These are phyloP conservation scores for Solenopsis fugax DNA, from an alignment of 1,140 invertebrate genomes.

Conservation along the genomic window DNA sequence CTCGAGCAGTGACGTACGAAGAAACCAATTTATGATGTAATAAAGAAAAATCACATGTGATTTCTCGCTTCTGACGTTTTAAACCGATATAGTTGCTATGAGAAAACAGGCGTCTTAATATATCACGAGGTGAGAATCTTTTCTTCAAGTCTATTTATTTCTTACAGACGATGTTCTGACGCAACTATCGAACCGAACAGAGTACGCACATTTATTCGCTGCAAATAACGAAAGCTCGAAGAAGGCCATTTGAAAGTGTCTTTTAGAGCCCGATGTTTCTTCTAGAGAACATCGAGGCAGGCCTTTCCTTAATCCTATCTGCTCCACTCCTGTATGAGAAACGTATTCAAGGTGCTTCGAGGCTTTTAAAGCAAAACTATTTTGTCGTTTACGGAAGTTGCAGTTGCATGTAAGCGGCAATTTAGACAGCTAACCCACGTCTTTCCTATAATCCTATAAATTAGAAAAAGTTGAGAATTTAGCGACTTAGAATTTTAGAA, in stretches of 20 bases:
- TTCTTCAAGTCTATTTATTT: slow-evolving; percentile 10
- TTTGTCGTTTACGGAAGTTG: slow-evolving; percentile 61
- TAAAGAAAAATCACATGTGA: not conserved
- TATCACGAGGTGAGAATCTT: not conserved
- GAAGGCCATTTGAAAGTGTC: slow-evolving; percentile 83
- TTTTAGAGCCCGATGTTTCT: slow-evolving; percentile 75
- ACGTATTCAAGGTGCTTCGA: slow-evolving; percentile 58
- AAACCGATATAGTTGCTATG: not conserved
- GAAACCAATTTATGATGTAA: not conserved
- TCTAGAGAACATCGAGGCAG: slow-evolving; percentile 70
- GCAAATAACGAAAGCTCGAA: slow-evolving; percentile 72
- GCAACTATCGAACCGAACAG: slow-evolving; percentile 73
- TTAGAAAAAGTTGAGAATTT: slow-evolving; percentile 48
- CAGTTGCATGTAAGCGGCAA: slow-evolving; percentile 40
- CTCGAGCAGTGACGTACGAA: not conserved
- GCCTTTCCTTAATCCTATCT: slow-evolving; percentile 76
- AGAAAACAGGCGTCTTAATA: slow-evolving; percentile 8
- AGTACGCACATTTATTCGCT: slow-evolving; percentile 78
- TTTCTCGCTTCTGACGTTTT: not conserved
- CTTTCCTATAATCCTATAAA: slow-evolving; percentile 50
- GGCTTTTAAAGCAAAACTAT: slow-evolving; percentile 53
- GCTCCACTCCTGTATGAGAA: slow-evolving; percentile 75
- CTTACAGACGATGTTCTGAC: slow-evolving; percentile 77
- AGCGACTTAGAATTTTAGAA: slow-evolving; percentile 44
- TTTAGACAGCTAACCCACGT: slow-evolving; percentile 34